Evolutionary conservation across 2,113 vertebrate species (phyloP), one percentile per base, ranked within the genome.

Genomic region (Pteropus alecto): DNA sequence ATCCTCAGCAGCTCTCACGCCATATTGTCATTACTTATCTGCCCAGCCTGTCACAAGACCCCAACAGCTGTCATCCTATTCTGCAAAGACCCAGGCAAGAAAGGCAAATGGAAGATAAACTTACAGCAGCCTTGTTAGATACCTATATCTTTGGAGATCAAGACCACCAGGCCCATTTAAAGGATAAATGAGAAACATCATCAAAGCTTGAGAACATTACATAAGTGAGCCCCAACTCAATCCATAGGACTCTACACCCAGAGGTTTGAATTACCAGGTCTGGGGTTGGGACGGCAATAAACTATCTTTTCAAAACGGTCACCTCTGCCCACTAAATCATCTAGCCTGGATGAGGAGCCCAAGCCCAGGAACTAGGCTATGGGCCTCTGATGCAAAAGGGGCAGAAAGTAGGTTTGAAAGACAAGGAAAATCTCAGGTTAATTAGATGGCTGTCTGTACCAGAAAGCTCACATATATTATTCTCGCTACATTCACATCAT

Each of bases 11-110:
- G 65, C 38, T 71, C 68, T 74, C 43, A 43, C 11, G 24, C 7
- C 8, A 16, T 3, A 26, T 0, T 5, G 6, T 35, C 22, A 63
- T 5, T 30, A 46, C 12, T 28, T n/a, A 19, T 3, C 83, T 43
- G 58, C 54, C 63, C 56, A 48, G 70, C 68, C 56, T 28, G 24
- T 35, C 41, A 8, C 70, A 41, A 90, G 54, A 35, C 22, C 43
- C 68, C 43, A n/a, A 46, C 28, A 84, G 28, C 11, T 24, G 0
- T 21, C 79, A 73, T 48, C 26, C 41, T 28, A 0, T 43, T 70
- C 60, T 65, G 33, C 67, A 43, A 68, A 86, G 67, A 68, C 11
- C 65, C 74, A 46, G 15, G 48, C 58, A 68, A 65, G 60, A 48
- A 79, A 93, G 35, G 46, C 22, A 70, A 81, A 12, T 16, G 24